Evolutionary conservation across 2,888 invertebrate species (phyloP).

Genomic region (Cataglyphis livida): DNA sequence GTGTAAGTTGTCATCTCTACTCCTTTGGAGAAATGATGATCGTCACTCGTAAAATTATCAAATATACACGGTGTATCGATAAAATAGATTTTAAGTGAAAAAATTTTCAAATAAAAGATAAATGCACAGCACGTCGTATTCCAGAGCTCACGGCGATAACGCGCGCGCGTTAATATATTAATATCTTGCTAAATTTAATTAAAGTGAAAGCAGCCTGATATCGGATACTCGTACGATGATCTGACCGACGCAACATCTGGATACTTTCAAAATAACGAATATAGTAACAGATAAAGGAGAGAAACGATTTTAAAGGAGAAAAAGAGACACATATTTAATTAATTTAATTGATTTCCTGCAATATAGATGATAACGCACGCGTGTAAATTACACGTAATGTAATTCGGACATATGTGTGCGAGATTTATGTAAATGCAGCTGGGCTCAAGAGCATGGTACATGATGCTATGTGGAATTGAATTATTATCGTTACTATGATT

Average conservation of each 20-base stretch:
- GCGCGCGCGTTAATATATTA: slow-evolving; percentile 63
- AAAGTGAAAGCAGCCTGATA: slow-evolving; percentile 67
- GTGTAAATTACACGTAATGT: slow-evolving; percentile 27
- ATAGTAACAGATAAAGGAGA: slow-evolving; percentile 17
- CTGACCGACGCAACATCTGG: slow-evolving; percentile 48
- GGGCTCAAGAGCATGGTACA: background rate
- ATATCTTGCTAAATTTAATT: slow-evolving; percentile 69
- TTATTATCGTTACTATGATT: slow-evolving; percentile 46
- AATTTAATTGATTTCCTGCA: slow-evolving; percentile 32
- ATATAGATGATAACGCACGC: background rate
- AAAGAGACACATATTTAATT: background rate
- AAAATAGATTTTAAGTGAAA: background rate
- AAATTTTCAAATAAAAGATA: background rate
- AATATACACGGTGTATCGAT: background rate
- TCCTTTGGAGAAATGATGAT: slow-evolving; percentile 45
- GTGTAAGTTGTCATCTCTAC: slow-evolving; percentile 29
- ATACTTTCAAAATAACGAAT: slow-evolving; percentile 68
- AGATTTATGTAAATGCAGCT: slow-evolving; percentile 37
- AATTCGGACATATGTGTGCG: slow-evolving; percentile 4
- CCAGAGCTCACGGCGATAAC: slow-evolving; percentile 1
- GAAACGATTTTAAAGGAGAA: background rate
- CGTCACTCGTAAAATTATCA: slow-evolving; percentile 2
- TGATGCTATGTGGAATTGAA: slow-evolving; percentile 27
- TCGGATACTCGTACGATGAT: slow-evolving; percentile 41
- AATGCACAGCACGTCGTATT: background rate